Evolutionary conservation across 2,888 invertebrate species (phyloP).

Genomic region (Drosophila falleni): DNA sequence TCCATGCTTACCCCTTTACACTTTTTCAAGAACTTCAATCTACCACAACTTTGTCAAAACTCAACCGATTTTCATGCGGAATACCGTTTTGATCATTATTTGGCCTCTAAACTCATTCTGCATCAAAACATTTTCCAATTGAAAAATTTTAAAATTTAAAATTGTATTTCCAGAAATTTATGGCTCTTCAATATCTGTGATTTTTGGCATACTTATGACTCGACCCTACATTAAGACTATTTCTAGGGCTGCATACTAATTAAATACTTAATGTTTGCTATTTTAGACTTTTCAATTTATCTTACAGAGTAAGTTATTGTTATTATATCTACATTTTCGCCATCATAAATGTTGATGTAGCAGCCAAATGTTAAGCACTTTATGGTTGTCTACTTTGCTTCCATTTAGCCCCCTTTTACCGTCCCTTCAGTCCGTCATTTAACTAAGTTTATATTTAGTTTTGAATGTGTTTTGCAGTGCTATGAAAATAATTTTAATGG

Average conservation of each 20-base stretch:
- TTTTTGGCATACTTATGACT: background rate
- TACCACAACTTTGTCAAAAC: background rate
- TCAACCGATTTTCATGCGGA: background rate
- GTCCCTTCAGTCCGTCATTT: background rate
- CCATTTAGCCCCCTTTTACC: background rate
- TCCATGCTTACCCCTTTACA: too few species aligned
- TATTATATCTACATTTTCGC: conserved; percentile 47
- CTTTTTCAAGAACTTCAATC: too few species aligned
- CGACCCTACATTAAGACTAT: too few species aligned
- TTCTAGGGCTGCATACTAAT: background rate
- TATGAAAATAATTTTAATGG: conserved; percentile 80
- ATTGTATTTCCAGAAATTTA: too few species aligned
- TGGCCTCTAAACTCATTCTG: too few species aligned
- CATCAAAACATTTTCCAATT: too few species aligned
- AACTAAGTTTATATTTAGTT: conserved; percentile 47
- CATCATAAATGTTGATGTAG: conserved; percentile 59
- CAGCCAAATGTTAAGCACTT: conserved; percentile 24
- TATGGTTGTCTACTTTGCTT: background rate
- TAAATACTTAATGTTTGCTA: conserved; percentile 41
- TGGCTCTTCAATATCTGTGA: too few species aligned
- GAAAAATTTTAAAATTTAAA: too few species aligned
- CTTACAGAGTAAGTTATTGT: conserved; percentile 70
- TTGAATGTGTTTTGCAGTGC: conserved; percentile 36
- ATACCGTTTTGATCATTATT: too few species aligned
- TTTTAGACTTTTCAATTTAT: conserved; percentile 69